Evolutionary conservation across 2,113 vertebrate genomes (phyloP), one percentile per base, ranked within the genome.

Genomic region (Chascanopsetta lugubris): DNA sequence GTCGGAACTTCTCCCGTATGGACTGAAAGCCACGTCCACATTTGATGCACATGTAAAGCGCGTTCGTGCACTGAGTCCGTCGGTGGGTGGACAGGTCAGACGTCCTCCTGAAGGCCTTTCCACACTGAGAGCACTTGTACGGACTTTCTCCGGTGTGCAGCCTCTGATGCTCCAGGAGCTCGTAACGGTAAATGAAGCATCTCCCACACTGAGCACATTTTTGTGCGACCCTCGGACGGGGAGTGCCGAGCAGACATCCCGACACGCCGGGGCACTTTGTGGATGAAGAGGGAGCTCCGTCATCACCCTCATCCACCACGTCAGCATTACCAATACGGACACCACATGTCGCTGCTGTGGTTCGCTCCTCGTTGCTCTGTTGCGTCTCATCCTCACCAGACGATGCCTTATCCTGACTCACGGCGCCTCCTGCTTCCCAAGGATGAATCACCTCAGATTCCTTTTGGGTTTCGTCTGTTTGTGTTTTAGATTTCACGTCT

Each of bases 61-160:
- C 85, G 24, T 72, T 72, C 30, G 32, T 55, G 64, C 85, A 87
- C 51, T 64, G 83, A 3, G 62, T 75, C 11, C 72, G 46, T 38
- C 83, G 64, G 75, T 87, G 85, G 8, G 57, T 54, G 2, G 80
- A 75, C 40, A 87, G 20, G 54, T 74, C 83, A 6, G 69, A 69
- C 21, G 69, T 72, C 51, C 54, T 69, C 30, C 71, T 65, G 15
- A 82, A 87, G 21, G 77, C 69, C 36, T 83, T 83, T 4, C 72
- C 75, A 2, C 85, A 87, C 67, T 85, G 80, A 17, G 85, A 80
- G 48, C 80, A 87, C 67, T 84, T 81, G 64, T 84, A 85, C 2
- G 85, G 85, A 45, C 72, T 68, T 51, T 85, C 85, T 29, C 80
- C 77, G 0, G 83, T 83, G 63, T 85, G 83, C 15, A 80, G 58